phyloP scores from a whole-genome alignment of 2,113 vertebrate genomes.

The Laterallus jamaicensis region DNA sequence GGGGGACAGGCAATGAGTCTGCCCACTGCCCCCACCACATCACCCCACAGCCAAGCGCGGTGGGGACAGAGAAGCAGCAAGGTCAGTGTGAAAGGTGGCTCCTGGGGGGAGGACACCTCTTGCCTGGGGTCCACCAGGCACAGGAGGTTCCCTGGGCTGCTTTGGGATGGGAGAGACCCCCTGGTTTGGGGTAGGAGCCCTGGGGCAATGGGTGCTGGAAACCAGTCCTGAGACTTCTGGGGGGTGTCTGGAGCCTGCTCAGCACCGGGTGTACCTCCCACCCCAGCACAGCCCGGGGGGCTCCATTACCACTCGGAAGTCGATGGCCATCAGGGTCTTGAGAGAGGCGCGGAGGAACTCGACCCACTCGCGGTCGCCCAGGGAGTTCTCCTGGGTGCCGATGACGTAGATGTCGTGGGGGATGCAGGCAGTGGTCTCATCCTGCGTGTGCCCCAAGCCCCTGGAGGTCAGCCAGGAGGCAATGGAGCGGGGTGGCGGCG shows the following conservation, averaged over 20 bases:
- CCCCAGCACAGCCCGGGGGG: not conserved
- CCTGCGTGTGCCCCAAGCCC: conserved; percentile 80
- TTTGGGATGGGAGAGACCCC: not conserved
- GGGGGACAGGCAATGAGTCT: not conserved
- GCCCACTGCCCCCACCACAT: not conserved
- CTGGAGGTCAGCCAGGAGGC: conserved; percentile 85
- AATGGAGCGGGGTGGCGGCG: conserved; percentile 78
- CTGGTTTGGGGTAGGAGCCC: not conserved
- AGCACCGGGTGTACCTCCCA: not conserved
- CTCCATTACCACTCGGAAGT: conserved; percentile 81
- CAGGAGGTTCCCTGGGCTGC: not conserved
- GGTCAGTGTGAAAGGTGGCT: not conserved
- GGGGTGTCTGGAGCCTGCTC: not conserved
- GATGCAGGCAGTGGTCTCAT: conserved; percentile 75
- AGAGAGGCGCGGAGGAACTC: conserved; percentile 82
- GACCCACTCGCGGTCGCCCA: conserved; percentile 88
- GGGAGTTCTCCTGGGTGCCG: conserved; percentile 88
- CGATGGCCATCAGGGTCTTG: conserved; percentile 77
- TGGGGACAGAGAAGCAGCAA: not conserved
- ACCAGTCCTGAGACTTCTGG: not conserved
- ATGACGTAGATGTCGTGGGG: conserved; percentile 87
- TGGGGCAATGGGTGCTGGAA: not conserved
- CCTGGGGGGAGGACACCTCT: not conserved
- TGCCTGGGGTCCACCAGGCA: fast-evolving
- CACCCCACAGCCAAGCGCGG: fast-evolving